Percentiles rank a stretch among this genome's conserved stretches.
phyloP scores from a whole-genome alignment of 64 coral and sea anemone species.

The Anthopleura sola region DNA sequence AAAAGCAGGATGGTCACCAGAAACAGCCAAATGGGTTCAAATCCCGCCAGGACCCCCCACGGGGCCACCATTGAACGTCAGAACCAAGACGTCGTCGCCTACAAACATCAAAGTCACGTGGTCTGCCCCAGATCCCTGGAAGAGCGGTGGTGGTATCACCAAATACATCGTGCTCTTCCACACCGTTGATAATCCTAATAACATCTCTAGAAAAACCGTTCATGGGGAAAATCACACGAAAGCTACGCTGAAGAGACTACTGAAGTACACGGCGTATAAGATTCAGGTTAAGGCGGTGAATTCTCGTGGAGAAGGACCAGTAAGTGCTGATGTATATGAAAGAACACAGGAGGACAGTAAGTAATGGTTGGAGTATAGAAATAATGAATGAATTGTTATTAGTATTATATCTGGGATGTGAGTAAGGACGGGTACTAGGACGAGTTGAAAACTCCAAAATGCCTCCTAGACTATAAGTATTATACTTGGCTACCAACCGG shows the following conservation, averaged over 20 bases:
- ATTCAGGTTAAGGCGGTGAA: slow-evolving; percentile 61
- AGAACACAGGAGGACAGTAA: slow-evolving; percentile 67
- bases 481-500: too few relatives aligned
- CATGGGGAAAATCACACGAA: slow-evolving; percentile 50
- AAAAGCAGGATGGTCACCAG: slow-evolving; percentile 80
- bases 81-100: slow-evolving; percentile 50
- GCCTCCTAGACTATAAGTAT: too few relatives aligned
- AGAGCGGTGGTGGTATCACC: slow-evolving; percentile 47
- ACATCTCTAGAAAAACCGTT: slow-evolving; percentile 31
- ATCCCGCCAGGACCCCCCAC: slow-evolving; percentile 66
- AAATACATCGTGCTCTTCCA: slow-evolving; percentile 64
- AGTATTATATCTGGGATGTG: too few relatives aligned
- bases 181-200: slow-evolving; percentile 11
- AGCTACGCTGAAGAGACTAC: slow-evolving; percentile 28
- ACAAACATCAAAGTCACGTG: slow-evolving; percentile 73
- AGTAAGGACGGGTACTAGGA: too few relatives aligned
- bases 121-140: slow-evolving; percentile 61
- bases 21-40: slow-evolving; percentile 41
- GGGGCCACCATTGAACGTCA: slow-evolving; percentile 65
- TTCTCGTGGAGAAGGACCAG: slow-evolving; percentile 43
- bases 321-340: slow-evolving; percentile 40
- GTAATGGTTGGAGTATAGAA: neutral
- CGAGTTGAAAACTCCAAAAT: too few relatives aligned
- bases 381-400: neutral
- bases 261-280: slow-evolving; percentile 65